phyloP scores from a whole-genome alignment of 2,113 vertebrate species.

The Tragelaphus scriptus region DNA sequence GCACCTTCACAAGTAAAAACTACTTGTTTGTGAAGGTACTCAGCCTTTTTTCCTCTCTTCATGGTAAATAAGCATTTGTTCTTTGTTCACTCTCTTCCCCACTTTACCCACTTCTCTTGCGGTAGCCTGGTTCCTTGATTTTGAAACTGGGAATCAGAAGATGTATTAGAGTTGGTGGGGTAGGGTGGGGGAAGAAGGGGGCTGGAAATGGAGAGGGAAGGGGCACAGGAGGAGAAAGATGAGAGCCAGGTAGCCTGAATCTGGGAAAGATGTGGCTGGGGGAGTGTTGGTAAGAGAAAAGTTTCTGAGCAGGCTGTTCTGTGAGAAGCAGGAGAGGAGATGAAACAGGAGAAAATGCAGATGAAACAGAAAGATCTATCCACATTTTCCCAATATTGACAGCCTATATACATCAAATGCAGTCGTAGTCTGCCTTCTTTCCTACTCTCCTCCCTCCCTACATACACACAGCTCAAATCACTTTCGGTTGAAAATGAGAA shows the following conservation, averaged over 20 bases:
- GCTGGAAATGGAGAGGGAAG: background rate
- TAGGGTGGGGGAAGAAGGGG: background rate
- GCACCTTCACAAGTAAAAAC: background rate
- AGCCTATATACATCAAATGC: background rate
- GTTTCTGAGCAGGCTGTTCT: background rate
- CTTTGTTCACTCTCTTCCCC: background rate
- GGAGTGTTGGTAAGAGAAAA: background rate
- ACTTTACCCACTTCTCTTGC: background rate
- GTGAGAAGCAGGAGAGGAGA: background rate
- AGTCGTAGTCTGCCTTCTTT: background rate
- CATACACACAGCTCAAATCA: background rate
- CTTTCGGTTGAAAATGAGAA: background rate
- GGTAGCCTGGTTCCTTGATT: background rate
- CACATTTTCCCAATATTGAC: background rate
- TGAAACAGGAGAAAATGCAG: background rate
- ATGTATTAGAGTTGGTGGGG: background rate
- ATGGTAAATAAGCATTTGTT: background rate
- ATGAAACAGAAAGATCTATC: background rate
- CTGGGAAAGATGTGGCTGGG: background rate
- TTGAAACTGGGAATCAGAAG: background rate
- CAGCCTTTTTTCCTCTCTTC: background rate
- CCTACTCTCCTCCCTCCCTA: background rate
- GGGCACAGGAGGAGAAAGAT: background rate
- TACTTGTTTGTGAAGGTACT: background rate
- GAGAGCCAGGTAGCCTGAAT: background rate